Conservation (phyloP, 2,888 invertebrate genomes). For the Anarsia innoxiella region DNA sequence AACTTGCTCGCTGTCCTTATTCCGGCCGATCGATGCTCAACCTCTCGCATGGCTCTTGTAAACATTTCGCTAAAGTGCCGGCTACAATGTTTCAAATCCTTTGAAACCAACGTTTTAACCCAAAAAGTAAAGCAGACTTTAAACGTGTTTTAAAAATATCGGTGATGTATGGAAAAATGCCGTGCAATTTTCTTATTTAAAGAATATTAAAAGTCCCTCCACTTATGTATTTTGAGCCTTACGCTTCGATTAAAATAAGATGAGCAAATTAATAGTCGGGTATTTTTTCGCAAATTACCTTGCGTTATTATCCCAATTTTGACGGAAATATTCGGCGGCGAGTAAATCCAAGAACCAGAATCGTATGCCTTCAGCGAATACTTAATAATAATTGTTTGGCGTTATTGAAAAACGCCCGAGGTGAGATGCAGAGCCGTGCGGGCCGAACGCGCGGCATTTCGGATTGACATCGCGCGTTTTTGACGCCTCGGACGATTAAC, state of each 20-base stretch:
- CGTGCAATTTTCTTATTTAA: background rate
- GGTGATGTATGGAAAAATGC: background rate
- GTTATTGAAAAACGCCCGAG: constrained; percentile 30
- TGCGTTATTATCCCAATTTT: constrained; percentile 8
- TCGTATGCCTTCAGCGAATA: constrained; percentile 18
- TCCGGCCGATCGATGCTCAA: constrained; percentile 9
- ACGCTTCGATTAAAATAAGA: constrained; percentile 8
- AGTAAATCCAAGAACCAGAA: constrained; percentile 20
- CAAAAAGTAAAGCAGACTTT: no score
- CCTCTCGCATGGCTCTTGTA: constrained; percentile 5
- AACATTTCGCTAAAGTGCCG: no score
- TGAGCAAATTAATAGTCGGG: constrained; percentile 9
- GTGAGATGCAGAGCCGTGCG: constrained; percentile 20
- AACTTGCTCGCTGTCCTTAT: constrained; percentile 46
- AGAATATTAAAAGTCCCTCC: background rate
- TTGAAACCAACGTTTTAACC: no score
- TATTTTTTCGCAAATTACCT: constrained; percentile 7
- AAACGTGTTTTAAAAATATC: constrained; percentile 1
- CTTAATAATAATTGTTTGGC: constrained; percentile 26
- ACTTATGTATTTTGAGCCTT: background rate
- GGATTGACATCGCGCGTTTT: constrained; percentile 36
- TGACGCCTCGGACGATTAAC: constrained; percentile 33
- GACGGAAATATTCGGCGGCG: constrained; percentile 2
- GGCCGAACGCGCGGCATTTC: constrained; percentile 19
- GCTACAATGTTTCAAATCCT: no score